Percentiles rank a stretch among this genome's conserved stretches.
Conservation (phyloP, 2,113 vertebrate genomes). For the Formicarius rufipectus region DNA sequence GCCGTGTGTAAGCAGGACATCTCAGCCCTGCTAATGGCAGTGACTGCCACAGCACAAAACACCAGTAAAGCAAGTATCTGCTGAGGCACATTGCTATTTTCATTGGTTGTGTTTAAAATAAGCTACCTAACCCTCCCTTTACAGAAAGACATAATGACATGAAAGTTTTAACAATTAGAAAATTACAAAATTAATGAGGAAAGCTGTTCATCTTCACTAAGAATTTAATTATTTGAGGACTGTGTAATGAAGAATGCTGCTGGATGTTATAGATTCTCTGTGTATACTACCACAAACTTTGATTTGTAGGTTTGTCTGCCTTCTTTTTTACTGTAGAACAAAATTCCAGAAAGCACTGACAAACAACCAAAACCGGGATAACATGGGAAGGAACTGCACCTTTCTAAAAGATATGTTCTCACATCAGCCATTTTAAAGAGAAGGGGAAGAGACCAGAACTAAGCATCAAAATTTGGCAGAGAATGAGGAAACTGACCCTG, state of each 20-base stretch:
- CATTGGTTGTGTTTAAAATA: not conserved
- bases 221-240: not conserved
- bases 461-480: not conserved
- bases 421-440: not conserved
- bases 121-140: not conserved
- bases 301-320: not conserved
- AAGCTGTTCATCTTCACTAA: not conserved
- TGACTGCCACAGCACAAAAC: not conserved
- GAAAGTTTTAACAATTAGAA: not conserved
- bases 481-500: not conserved
- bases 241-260: not conserved
- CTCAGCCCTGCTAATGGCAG: not conserved
- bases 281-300: not conserved
- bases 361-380: not conserved
- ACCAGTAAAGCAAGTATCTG: not conserved
- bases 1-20: not conserved
- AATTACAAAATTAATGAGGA: not conserved
- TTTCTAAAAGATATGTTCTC: not conserved
- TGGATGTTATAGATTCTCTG: not conserved
- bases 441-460: not conserved
- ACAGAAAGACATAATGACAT: not conserved
- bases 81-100: not conserved
- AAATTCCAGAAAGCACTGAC: not conserved
- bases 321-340: not conserved
- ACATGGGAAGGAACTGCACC: not conserved